Evolutionary conservation across 2,113 vertebrate species (phyloP).

Genomic region (Aythya baeri): DNA sequence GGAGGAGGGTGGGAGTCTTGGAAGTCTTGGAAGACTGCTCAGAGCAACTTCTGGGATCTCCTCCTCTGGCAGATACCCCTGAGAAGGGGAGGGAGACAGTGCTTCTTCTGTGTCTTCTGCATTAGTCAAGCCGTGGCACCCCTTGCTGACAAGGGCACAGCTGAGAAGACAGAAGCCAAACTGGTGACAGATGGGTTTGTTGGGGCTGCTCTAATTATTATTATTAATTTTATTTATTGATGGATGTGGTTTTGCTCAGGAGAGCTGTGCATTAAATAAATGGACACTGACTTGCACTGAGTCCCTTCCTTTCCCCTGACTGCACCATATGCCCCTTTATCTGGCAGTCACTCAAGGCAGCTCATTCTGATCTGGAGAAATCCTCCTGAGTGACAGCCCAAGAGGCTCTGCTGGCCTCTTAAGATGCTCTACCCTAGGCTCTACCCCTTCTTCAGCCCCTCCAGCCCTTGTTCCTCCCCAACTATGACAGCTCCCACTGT

Average conservation of each 20-base stretch:
- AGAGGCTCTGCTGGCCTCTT: neutral
- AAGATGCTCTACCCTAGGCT: neutral
- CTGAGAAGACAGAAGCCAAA: neutral
- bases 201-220: slow-evolving; percentile 43
- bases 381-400: neutral
- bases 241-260: slow-evolving; percentile 1
- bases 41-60: neutral
- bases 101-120: slow-evolving; percentile 13
- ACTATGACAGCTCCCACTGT: neutral
- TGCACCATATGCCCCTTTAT: neutral
- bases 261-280: slow-evolving; percentile 59
- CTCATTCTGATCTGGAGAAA: neutral
- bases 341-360: neutral
- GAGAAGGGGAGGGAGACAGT: neutral
- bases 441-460: neutral
- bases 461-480: neutral
- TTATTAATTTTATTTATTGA: slow-evolving; percentile 66
- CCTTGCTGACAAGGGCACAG: neutral
- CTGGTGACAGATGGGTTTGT: slow-evolving; percentile 43
- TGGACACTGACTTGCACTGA: neutral
- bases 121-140: neutral
- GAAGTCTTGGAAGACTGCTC: neutral
- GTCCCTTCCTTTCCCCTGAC: neutral
- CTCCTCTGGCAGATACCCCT: neutral
- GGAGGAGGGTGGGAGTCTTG: slow-evolving; percentile 5